Conservation (phyloP, 1,140 invertebrate species). For the Cyrtorhinus lividipennis region DNA sequence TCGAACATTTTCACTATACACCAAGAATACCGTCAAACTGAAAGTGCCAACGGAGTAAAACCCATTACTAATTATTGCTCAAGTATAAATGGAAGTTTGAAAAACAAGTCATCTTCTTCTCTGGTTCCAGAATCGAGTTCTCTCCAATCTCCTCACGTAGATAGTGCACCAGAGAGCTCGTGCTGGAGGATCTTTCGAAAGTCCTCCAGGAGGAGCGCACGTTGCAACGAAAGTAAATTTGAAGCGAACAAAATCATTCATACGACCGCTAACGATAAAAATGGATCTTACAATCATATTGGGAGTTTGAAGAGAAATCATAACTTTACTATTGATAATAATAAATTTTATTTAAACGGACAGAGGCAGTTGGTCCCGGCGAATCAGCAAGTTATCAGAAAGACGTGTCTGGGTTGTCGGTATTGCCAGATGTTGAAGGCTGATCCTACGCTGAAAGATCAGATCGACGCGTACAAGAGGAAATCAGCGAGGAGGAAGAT, state of each 20-base stretch:
- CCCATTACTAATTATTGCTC: neutral
- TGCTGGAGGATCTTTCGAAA: neutral
- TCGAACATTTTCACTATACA: slow-evolving; percentile 21
- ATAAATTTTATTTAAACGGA: slow-evolving; percentile 13
- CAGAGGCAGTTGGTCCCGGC: slow-evolving; percentile 6
- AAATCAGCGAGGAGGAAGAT: slow-evolving; percentile 19
- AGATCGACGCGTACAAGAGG: slow-evolving; percentile 21
- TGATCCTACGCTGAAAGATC: slow-evolving; percentile 20
- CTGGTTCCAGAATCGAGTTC: neutral
- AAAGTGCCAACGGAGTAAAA: slow-evolving; percentile 4
- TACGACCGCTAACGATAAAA: neutral
- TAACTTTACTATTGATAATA: slow-evolving; percentile 12
- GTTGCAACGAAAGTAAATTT: slow-evolving; percentile 1
- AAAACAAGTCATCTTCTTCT: neutral
- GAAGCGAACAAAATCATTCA: neutral
- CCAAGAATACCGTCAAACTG: neutral
- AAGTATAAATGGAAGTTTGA: neutral
- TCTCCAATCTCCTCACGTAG: neutral
- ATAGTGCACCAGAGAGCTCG: neutral
- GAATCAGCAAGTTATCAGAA: slow-evolving; percentile 15
- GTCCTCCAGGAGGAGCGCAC: neutral
- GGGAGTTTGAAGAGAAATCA: slow-evolving; percentile 3
- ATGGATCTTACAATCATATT: slow-evolving; percentile 1
- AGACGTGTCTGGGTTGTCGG: slow-evolving; percentile 22
- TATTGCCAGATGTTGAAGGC: slow-evolving; percentile 22